These are phyloP conservation scores for Forbesichthys agassizii DNA, from an alignment of 2,113 vertebrate genomes.

Conservation along the genomic window DNA sequence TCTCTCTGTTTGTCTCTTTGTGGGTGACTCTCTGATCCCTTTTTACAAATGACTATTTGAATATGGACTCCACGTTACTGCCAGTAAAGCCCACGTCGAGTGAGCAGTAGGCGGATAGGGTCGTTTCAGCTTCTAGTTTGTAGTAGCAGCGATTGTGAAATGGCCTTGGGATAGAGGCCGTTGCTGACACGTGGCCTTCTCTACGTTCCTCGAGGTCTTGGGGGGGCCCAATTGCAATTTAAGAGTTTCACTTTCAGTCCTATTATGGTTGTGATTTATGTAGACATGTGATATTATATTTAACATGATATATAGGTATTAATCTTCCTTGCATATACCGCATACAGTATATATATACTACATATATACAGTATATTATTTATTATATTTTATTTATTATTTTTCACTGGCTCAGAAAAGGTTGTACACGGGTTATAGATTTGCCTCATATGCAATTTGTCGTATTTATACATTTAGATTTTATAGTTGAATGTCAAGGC, in stretches of 20 bases:
- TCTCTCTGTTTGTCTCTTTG: not conserved
- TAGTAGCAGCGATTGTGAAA: constrained; percentile 20
- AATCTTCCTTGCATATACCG: no score
- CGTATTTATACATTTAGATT: not conserved
- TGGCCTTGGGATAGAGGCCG: constrained; percentile 38
- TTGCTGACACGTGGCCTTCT: constrained; percentile 64
- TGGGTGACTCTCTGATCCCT: not conserved
- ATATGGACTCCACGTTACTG: not conserved
- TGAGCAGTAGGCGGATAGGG: not conserved
- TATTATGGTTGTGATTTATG: no score
- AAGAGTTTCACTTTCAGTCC: no score
- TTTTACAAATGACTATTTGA: constrained; percentile 5
- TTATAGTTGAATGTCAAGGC: not conserved
- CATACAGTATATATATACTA: no score
- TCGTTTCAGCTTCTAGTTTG: not conserved
- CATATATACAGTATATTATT: no score
- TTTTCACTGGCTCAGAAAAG: not conserved
- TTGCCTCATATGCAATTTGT: not conserved
- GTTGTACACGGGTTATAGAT: no score
- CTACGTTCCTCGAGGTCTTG: constrained; percentile 30
- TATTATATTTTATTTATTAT: not conserved
- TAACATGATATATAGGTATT: no score
- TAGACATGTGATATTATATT: no score
- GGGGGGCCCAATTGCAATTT: constrained; percentile 6
- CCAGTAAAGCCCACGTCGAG: not conserved